phyloP scores from a whole-genome alignment of 2,113 vertebrate genomes.

The Campylomormyrus tamandua region DNA sequence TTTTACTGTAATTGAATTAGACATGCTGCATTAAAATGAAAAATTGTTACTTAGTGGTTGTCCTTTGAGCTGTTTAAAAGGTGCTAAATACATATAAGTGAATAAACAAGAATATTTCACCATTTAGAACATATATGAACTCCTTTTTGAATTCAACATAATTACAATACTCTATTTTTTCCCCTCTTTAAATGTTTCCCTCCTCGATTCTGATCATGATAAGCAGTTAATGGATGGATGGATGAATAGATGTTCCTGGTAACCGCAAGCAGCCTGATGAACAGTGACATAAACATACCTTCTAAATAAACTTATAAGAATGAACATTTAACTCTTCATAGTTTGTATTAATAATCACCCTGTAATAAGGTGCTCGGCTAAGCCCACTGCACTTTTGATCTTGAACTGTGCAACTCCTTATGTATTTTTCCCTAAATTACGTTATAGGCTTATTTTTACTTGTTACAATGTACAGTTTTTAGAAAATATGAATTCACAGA shows the following conservation, averaged over 20 bases:
- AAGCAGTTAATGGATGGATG: neutral
- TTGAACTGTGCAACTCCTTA: neutral
- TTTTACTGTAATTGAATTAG: neutral
- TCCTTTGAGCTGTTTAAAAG: neutral
- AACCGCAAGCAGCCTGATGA: neutral
- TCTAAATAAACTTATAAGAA: neutral
- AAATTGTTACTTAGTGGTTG: neutral
- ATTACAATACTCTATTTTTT: neutral
- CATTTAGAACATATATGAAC: neutral
- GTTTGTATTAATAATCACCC: neutral
- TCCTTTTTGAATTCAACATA: neutral
- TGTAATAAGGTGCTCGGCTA: neutral
- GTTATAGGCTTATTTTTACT: neutral
- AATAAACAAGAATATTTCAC: neutral
- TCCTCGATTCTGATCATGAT: neutral
- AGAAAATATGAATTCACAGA: neutral
- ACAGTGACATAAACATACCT: neutral
- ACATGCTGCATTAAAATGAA: neutral
- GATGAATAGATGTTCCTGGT: neutral
- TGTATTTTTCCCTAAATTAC: neutral
- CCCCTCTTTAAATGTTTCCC: neutral
- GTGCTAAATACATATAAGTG: neutral
- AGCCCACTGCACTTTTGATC: neutral
- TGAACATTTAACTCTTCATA: neutral
- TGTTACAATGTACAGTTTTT: neutral